Base-by-base conservation (phyloP, 92 coral and sea anemone genomes). In the Actinernus sp. region DNA sequence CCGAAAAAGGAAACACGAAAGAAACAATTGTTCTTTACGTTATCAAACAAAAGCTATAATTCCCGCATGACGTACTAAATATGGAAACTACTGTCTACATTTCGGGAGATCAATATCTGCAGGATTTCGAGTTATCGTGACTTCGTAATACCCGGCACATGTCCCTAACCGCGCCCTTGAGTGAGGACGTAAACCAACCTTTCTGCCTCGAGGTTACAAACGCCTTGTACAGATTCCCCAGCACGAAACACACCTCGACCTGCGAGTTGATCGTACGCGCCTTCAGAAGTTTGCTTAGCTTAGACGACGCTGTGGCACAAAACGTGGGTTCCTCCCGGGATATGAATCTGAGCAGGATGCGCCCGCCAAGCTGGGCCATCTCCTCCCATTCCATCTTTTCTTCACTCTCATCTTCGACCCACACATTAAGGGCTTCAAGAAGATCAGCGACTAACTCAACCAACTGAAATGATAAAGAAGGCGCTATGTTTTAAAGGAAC, bases 291-390 rank as follows among this genome's bases (percentile, higher is more conserved):
- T 88, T 90, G 60, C 85, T 90, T 16, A 94, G 88, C 76, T 91
- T 94, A 33, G 98, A 94, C 1, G 98, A 94, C 1, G 98, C 93
- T 0, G 93, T 91, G 36, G 98, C 98, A 37, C 98, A 94, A 57
- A 74, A 83, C 73, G 86, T 93, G 8, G 97, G 79, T 53, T 94
- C 90, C 40, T 70, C 77, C 3, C 79, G 93, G 12, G 88, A 79
- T 21, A 94, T 74, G 32, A 90, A 94, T 1, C 85, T 89, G 63
- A 94, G 80, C 13, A 94, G 88, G 44, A 94, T 88, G 64, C 93
- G 66, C 31, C 78, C 86, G 29, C 98, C 98, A 13, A 91, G 84
- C 34, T 94, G 97, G 5, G 97, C 94, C 98, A 94, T 94, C 65
- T 94, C 98, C 10, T 60, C 79, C 98, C 98, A 94, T 58, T 92